Base-by-base conservation (phyloP, 2,113 vertebrate species). In the Quiscalus mexicanus region DNA sequence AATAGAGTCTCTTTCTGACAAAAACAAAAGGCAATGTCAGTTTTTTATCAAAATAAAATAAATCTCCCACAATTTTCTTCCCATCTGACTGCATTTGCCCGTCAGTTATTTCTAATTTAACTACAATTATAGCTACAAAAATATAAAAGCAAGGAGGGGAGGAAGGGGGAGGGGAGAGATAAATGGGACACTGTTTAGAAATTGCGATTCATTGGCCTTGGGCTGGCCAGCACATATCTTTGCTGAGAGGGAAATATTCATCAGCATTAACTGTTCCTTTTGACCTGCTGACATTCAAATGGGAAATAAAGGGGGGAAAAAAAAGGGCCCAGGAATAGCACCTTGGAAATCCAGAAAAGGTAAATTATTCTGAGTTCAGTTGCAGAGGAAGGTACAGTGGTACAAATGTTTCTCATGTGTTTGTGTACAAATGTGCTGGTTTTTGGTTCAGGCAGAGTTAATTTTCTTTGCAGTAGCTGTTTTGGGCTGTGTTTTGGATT, bases 91-190 rank as follows among this genome's bases (percentile, higher is more conserved):
- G 88, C 79, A 97, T 96, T 97, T 97, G 95, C 67, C 94, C 41
- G 20, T 96, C 93, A 96, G 79, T 97, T 96, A 95, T 97, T 98
- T 97, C 94, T 96, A 96, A 97, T 97, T 97, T 97, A 97, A 96
- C 92, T 90, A 94, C 82, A 96, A 96, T 93, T 93, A 90, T 84
- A 86, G 84, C 60, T 74, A 79, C 82, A 83, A 94, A 95, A 92
- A 94, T 94, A 95, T 25, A 94, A 93, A 95, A 89, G 33, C 11
- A 3, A 65, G 42, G 49, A 77, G 37, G 69, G 42, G 23, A 84
- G 35, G 25, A 77, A 73, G 63, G 45, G 59, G 59, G 76, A 95
- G 17, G 74, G 87, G 87, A 79, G 91, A 93, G 96, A 94, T 96
- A 90, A 91, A 96, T 98, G 95, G 91, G 89, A 79, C 62, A 47